Base-by-base conservation (phyloP, 2,113 vertebrate genomes). In the Diphyllodes magnificus region DNA sequence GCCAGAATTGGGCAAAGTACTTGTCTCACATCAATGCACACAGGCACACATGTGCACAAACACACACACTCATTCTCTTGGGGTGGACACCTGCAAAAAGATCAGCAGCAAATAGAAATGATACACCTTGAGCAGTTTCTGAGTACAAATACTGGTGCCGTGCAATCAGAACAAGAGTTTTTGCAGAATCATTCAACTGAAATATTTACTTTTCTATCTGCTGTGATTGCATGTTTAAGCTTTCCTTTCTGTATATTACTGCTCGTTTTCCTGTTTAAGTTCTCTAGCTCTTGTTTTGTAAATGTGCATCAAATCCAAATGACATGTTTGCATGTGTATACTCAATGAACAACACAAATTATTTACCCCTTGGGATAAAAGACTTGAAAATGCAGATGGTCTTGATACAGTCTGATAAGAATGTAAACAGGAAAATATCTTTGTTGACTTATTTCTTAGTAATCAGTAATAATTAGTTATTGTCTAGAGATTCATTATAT, bases 391-490 rank as follows among this genome's bases (percentile, higher is more conserved):
- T 96, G 89, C 98, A 98, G 98, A 98, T 98, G 98, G 98, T 95
- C 96, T 96, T 97, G 97, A 98, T 98, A 98, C 97, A 98, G 96
- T 98, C 97, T 97, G 97, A 96, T 98, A 98, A 97, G 97, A 98
- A 98, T 97, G 98, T 98, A 98, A 98, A 98, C 97, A 98, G 97
- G 96, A 98, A 98, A 98, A 98, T 97, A 98, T 97, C 97, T 97
- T 98, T 98, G 98, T 98, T 98, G 98, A 98, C 97, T 98, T 98
- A 97, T 97, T 98, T 98, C 95, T 98, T 92, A 90, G 97, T 97
- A 98, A 98, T 98, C 96, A 97, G 97, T 98, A 98, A 97, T 98
- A 97, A 97, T 98, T 97, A 97, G 96, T 97, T 97, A 97, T 97
- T 98, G 96, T 97, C 95, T 97, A 95, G 96, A 97, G 96, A 97